phyloP scores from a whole-genome alignment of 2,113 vertebrate genomes.

The Plotosus lineatus region DNA sequence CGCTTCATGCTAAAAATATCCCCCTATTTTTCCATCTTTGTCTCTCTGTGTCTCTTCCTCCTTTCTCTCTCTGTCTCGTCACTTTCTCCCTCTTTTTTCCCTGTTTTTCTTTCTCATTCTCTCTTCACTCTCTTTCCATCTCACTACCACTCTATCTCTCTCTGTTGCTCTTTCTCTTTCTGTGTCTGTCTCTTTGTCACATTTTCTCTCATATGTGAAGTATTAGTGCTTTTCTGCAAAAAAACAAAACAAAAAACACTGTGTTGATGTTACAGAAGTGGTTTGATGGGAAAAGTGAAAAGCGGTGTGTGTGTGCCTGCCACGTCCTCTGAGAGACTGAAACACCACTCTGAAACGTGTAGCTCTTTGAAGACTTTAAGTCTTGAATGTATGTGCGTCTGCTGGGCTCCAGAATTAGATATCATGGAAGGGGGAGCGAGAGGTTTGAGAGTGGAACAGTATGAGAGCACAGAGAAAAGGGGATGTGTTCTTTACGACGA shows the following conservation, averaged over 20 bases:
- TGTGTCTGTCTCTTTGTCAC: not conserved
- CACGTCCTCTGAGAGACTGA: not conserved
- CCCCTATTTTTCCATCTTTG: constrained; percentile 53
- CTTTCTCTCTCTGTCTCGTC: no score
- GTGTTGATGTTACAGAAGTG: constrained; percentile 19
- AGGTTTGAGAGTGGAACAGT: constrained; percentile 55
- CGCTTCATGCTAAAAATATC: constrained; percentile 68
- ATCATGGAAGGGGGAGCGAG: constrained; percentile 37
- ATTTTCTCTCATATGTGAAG: not conserved
- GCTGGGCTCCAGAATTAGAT: constrained; percentile 73
- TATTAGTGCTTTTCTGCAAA: not conserved
- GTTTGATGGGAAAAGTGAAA: constrained; percentile 56
- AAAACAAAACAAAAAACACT: no score
- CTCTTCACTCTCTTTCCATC: no score
- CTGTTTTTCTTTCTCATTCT: no score
- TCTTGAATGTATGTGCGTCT: constrained; percentile 84
- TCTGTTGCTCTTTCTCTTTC: not conserved
- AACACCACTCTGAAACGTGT: constrained; percentile 54
- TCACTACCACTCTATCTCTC: constrained; percentile 38
- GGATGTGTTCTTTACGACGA: constrained; percentile 47
- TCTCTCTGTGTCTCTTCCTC: constrained; percentile 37
- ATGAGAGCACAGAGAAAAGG: constrained; percentile 8
- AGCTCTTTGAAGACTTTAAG: constrained; percentile 89
- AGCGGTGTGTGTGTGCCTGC: constrained; percentile 22
- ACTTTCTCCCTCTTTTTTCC: no score